These are phyloP conservation scores for Microplitis demolitor DNA, from an alignment of 1,140 invertebrate genomes.

Conservation along the genomic window DNA sequence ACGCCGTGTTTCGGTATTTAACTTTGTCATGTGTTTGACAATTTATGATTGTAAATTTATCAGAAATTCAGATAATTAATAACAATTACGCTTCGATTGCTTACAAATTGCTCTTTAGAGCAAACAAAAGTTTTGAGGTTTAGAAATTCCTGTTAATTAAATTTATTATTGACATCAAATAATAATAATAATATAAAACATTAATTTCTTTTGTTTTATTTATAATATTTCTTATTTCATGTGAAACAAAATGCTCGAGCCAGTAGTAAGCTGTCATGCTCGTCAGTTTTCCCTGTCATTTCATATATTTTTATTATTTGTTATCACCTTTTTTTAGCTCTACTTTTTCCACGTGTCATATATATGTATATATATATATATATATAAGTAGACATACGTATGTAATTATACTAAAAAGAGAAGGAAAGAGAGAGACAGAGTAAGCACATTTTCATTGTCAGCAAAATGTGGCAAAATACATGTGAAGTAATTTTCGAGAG, in stretches of 20 bases:
- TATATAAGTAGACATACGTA: not conserved
- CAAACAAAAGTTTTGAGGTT: too few species aligned
- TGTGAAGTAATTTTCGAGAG: not conserved
- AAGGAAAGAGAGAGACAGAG: not conserved
- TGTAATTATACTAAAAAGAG: not conserved
- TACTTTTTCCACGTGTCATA: not conserved
- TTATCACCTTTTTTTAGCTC: not conserved
- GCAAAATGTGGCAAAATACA: not conserved
- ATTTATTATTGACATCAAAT: too few species aligned
- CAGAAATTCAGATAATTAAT: too few species aligned
- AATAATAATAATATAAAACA: not conserved
- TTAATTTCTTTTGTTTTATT: not conserved
- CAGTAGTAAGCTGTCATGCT: not conserved
- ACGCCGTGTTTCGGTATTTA: not conserved
- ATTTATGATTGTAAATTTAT: too few species aligned
- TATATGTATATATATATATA: not conserved
- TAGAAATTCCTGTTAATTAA: too few species aligned
- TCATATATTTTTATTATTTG: not conserved
- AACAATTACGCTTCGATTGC: too few species aligned
- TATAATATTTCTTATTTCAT: not conserved
- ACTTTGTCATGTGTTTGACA: not conserved
- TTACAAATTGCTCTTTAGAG: too few species aligned
- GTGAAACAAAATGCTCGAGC: conserved; percentile 7
- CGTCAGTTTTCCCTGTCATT: not conserved
- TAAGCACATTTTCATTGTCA: not conserved